Evolutionary conservation across 2,113 vertebrate genomes (phyloP), one percentile per base, ranked within the genome.

Genomic region (Cavia aperea): DNA sequence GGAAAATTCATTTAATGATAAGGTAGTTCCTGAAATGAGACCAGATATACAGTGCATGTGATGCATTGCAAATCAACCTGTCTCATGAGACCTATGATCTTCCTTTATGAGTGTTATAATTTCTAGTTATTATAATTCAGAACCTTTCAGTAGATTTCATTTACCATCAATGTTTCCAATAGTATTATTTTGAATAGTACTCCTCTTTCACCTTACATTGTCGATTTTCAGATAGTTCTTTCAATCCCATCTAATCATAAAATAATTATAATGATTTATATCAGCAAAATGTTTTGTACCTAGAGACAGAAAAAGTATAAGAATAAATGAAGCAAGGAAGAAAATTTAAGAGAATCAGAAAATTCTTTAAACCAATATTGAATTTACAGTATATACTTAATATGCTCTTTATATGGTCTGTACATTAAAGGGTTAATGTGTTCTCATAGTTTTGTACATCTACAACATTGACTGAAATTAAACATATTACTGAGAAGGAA

Each of bases 331-430:
- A 83, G 7, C 10, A 51, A 92, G 2, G 3, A 75, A 88, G 43
- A 68, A 85, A 78, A 81, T 83, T 46, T 70, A 77, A 73, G 51
- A 85, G 23, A 75, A 88, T 86, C 23, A 92, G n/a, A 86, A 89
- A 88, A 91, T 84, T 14, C 3, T 87, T 82, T 89, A 70, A 78
- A 2, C 11, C 6, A 92, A 33, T 39, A 51, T 65, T 78, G 10
- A 82, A 66, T 88, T 94, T n/a, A 60, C 1, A 81, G 14, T 0
- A 31, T 58, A n/a, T 14, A 81, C 2, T 24, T 43, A 54, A 54
- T 54, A 54, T 2, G 51, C 2, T 54, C 49, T 51, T 51, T 51
- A 58, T 0, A 65, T 56, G 68, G 5, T 26, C 39, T 75, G 6
- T 88, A 82, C 81, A 73, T 90, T 88, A 93, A 88, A 81, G 1